Evolutionary conservation across 2,113 vertebrate species (phyloP).

Genomic region (Ptilorrhoa leucosticta): DNA sequence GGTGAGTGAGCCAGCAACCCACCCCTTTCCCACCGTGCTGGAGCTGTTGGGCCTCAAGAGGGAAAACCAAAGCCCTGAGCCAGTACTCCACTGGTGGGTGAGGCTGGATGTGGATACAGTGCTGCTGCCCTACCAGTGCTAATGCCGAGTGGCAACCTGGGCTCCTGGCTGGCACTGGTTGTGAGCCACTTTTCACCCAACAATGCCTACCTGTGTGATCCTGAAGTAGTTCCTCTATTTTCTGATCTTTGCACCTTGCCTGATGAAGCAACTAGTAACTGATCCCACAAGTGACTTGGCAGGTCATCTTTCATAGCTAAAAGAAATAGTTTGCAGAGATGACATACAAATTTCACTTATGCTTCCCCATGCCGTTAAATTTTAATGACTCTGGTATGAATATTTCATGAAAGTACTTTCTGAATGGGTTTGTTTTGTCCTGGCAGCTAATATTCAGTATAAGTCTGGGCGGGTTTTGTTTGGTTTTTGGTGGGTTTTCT

Average conservation of each 20-base stretch:
- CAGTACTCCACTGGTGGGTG: fast-evolving
- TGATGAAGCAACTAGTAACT: neutral
- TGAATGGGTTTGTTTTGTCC: conserved; percentile 17
- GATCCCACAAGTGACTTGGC: neutral
- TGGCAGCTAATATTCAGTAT: neutral
- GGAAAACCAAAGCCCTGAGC: neutral
- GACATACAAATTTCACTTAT: neutral
- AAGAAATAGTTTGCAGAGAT: conserved; percentile 4
- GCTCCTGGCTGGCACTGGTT: neutral
- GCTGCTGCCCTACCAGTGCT: neutral
- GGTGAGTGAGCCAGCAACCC: neutral
- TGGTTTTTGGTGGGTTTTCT: neutral
- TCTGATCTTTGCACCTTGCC: neutral
- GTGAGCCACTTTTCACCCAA: neutral
- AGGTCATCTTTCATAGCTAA: neutral
- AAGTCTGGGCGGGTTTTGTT: neutral
- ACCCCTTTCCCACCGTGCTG: neutral
- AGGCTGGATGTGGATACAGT: neutral
- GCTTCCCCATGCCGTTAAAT: neutral
- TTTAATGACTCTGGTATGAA: conserved; percentile 25
- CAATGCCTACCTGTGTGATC: neutral
- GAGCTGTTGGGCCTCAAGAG: neutral
- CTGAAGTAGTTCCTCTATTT: neutral
- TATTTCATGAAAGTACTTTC: conserved; percentile 37
- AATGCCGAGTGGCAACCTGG: fast-evolving